phyloP scores from a whole-genome alignment of 1,140 invertebrate species.

The Homalodisca vitripennis region DNA sequence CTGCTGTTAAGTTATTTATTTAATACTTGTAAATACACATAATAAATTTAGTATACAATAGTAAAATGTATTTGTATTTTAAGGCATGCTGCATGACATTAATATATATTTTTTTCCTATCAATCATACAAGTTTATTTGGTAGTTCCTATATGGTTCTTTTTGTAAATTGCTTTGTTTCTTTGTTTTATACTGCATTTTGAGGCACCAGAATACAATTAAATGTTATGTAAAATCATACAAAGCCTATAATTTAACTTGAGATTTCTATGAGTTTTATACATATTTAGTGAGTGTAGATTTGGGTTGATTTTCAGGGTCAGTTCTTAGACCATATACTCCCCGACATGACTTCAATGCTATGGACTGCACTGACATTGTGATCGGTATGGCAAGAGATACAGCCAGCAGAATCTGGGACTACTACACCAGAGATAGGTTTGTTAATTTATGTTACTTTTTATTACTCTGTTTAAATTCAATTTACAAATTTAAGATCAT shows the following conservation, averaged over 20 bases:
- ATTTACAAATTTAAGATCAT: too few relatives aligned
- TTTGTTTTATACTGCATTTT: too few relatives aligned
- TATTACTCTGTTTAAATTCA: not conserved
- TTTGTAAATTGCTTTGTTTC: too few relatives aligned
- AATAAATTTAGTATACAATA: not conserved
- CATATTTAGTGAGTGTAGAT: too few relatives aligned
- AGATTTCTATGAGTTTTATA: too few relatives aligned
- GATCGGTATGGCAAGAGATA: slow-evolving; percentile 80
- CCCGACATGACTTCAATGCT: slow-evolving; percentile 78
- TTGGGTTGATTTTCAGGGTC: too few relatives aligned
- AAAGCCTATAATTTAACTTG: too few relatives aligned
- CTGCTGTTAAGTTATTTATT: not conserved
- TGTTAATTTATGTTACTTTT: slow-evolving; percentile 30
- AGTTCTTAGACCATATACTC: slow-evolving; percentile 64
- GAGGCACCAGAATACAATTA: too few relatives aligned
- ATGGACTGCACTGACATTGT: slow-evolving; percentile 97
- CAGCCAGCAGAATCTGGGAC: slow-evolving; percentile 78
- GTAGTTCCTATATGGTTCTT: too few relatives aligned
- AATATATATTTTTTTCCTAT: too few relatives aligned
- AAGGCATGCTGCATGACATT: not conserved
- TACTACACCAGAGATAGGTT: slow-evolving; percentile 87
- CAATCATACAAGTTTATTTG: too few relatives aligned
- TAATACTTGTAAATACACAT: not conserved
- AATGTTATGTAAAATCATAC: too few relatives aligned
- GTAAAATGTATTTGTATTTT: not conserved